These are phyloP conservation scores for Pelecanoides urinatrix DNA, from an alignment of 2,113 vertebrate genomes.

Conservation along the genomic window DNA sequence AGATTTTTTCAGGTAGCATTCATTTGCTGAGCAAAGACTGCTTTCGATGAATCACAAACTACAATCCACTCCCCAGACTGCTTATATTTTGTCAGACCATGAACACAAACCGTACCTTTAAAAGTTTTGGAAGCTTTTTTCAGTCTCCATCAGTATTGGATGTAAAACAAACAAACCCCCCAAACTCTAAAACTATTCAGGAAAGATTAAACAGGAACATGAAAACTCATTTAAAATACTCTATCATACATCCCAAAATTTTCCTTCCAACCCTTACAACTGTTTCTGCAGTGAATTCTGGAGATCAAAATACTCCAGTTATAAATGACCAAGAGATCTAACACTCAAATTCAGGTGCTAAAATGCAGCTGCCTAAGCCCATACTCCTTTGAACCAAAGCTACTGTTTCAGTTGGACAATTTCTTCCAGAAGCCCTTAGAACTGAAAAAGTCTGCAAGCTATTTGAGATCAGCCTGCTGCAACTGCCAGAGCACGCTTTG, in stretches of 20 bases:
- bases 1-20: background rate
- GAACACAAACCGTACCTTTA: background rate
- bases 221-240: background rate
- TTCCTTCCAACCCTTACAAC: background rate
- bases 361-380: slow-evolving; percentile 43
- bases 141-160: background rate
- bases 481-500: background rate
- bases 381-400: slow-evolving; percentile 44
- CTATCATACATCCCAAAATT: background rate
- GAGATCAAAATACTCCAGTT: slow-evolving; percentile 21
- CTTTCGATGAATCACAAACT: background rate
- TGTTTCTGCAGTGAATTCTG: slow-evolving; percentile 25
- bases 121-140: background rate
- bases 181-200: background rate
- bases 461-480: slow-evolving; percentile 14
- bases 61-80: background rate
- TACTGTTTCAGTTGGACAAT: slow-evolving; percentile 56
- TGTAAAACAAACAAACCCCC: background rate
- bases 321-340: slow-evolving; percentile 41
- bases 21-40: background rate
- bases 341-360: slow-evolving; percentile 54
- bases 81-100: background rate
- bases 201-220: background rate
- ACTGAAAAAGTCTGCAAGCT: slow-evolving; percentile 6
- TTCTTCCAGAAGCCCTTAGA: slow-evolving; percentile 39